phyloP scores from a whole-genome alignment of 2,113 vertebrate species.

The Crocuta crocuta region DNA sequence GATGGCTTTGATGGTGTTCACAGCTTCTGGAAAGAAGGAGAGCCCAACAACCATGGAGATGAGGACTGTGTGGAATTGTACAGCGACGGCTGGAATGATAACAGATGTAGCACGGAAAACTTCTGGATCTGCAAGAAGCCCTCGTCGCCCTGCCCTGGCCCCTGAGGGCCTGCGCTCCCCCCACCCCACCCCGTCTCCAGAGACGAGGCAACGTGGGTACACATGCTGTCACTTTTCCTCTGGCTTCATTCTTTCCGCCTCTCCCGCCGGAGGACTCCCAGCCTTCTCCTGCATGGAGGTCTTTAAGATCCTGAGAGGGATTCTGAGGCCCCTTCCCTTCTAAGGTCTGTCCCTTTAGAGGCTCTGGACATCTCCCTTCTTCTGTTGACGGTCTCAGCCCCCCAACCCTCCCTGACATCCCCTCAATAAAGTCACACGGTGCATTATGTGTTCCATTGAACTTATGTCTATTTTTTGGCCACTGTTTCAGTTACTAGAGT shows the following conservation, averaged over 20 bases:
- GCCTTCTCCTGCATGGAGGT: not conserved
- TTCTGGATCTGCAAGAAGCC: conserved; percentile 34
- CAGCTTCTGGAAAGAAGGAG: conserved; percentile 71
- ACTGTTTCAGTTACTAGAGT: not conserved
- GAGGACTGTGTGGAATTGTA: conserved; percentile 39
- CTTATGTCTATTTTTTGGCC: not conserved
- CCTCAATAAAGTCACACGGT: conserved; percentile 26
- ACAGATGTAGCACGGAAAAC: fast-evolving
- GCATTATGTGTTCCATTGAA: not conserved
- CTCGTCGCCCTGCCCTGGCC: not conserved
- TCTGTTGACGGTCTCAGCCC: not conserved
- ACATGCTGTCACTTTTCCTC: not conserved
- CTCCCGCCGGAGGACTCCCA: not conserved
- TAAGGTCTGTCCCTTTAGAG: not conserved
- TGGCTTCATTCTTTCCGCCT: not conserved
- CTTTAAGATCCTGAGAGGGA: not conserved
- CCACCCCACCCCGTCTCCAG: fast-evolving
- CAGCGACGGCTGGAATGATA: conserved; percentile 44
- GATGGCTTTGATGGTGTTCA: not conserved
- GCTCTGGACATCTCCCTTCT: not conserved
- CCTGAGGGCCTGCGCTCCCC: not conserved
- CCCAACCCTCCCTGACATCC: not conserved
- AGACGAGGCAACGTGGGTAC: no score
- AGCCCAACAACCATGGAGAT: conserved; percentile 54
- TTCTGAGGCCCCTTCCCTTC: not conserved